Conservation (phyloP, 2,113 vertebrate species). For the Atherinomorus stipes region DNA sequence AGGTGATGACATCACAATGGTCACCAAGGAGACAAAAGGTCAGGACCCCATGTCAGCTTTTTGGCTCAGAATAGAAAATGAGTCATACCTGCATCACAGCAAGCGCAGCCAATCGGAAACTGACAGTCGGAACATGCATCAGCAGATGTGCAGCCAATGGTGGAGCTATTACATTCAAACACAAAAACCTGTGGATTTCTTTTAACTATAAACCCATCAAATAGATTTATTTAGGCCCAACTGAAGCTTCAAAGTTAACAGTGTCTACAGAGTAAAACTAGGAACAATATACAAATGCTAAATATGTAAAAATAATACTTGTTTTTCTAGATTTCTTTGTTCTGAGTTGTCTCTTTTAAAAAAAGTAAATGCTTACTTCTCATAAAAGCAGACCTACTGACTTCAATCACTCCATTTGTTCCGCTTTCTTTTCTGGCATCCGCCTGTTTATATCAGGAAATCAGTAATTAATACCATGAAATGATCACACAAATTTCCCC, state of each 20-base stretch:
- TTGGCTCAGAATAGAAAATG: slow-evolving; percentile 69
- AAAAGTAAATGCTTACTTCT: no score
- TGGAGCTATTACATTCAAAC: background rate
- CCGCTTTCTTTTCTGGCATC: background rate
- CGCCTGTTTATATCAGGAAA: background rate
- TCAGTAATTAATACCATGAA: background rate
- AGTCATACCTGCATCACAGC: slow-evolving; percentile 67
- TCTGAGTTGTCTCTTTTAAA: no score
- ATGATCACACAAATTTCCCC: background rate
- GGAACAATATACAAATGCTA: background rate
- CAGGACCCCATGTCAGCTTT: slow-evolving; percentile 44
- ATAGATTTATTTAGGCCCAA: background rate
- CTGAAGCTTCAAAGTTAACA: no score
- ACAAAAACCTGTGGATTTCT: background rate
- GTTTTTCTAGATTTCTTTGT: background rate
- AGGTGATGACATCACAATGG: slow-evolving; percentile 53
- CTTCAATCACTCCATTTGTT: background rate
- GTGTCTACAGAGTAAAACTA: background rate
- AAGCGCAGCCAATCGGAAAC: slow-evolving; percentile 40
- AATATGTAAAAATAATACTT: background rate
- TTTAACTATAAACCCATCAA: background rate
- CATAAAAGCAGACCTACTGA: no score
- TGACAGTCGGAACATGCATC: slow-evolving; percentile 13
- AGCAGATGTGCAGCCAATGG: slow-evolving; percentile 23
- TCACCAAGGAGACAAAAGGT: slow-evolving; percentile 73